phyloP scores from a whole-genome alignment of 2,797 vertebrate genomes.

The Lutjanus argentimaculatus region DNA sequence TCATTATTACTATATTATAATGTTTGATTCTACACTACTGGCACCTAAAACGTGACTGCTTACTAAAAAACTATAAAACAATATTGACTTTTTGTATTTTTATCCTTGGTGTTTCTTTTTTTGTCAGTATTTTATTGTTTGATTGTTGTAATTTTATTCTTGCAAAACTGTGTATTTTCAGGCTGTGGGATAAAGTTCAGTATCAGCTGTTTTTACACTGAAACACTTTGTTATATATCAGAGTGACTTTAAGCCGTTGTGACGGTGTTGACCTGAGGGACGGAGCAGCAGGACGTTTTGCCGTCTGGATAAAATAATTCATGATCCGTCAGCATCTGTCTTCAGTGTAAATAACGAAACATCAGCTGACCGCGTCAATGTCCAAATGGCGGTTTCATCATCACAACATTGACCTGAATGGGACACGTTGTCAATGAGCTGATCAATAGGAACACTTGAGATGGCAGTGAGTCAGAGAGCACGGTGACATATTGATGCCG shows the following conservation, averaged over 20 bases:
- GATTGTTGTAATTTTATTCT: too few species aligned
- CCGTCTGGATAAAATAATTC: background rate
- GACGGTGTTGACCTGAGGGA: background rate
- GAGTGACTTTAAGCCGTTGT: too few species aligned
- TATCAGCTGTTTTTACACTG: background rate
- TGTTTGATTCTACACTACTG: too few species aligned
- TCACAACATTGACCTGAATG: conserved; percentile 27
- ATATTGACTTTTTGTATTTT: too few species aligned
- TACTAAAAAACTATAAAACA: too few species aligned
- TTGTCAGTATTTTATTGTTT: too few species aligned
- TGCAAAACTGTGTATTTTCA: background rate
- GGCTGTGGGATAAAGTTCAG: background rate
- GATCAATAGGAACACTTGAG: conserved; percentile 45
- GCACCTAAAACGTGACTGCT: too few species aligned
- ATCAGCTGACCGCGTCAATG: conserved; percentile 37
- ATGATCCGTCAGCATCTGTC: background rate
- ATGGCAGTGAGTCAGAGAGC: conserved; percentile 2
- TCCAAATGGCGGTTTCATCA: conserved; percentile 50
- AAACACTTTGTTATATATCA: too few species aligned
- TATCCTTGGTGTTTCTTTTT: too few species aligned
- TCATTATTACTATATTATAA: too few species aligned
- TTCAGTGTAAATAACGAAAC: conserved; percentile 47
- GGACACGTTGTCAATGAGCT: conserved; percentile 49
- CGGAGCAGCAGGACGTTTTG: background rate
- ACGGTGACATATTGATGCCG: conserved; percentile 5